These are phyloP conservation scores for Acanthosepion pharaonis DNA, from an alignment of 2,888 invertebrate genomes.

Conservation along the genomic window DNA sequence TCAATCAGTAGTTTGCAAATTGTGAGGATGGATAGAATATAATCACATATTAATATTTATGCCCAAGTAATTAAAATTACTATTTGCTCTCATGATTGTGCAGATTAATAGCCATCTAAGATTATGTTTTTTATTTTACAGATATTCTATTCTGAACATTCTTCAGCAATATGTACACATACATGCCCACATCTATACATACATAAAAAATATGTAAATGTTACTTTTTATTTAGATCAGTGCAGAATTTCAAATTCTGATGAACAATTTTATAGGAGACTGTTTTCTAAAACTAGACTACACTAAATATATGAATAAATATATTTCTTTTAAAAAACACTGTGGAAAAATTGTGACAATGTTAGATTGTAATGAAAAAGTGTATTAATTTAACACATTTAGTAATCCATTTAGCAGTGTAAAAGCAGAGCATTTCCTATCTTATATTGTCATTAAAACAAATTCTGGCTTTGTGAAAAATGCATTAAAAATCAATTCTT, in stretches of 20 bases:
- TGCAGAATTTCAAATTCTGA: neutral
- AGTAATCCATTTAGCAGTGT: constrained; percentile 1
- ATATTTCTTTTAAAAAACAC: constrained; percentile 8
- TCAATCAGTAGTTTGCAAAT: constrained; percentile 18
- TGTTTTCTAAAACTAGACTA: neutral
- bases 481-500: constrained; percentile 1
- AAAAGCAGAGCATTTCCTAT: neutral
- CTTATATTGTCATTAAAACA: neutral
- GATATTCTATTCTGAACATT: neutral
- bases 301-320: neutral
- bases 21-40: constrained; percentile 16
- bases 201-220: neutral
- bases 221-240: constrained; percentile 12
- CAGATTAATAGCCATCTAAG: neutral
- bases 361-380: neutral
- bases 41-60: neutral
- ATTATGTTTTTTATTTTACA: neutral
- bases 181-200: neutral
- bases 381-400: neutral
- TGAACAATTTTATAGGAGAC: neutral
- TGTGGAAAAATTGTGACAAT: neutral
- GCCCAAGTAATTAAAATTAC: neutral
- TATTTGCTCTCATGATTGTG: neutral
- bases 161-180: constrained; percentile 14
- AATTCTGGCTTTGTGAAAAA: neutral